Conservation (phyloP, 2,888 invertebrate species). For the Synergus itoensis region DNA sequence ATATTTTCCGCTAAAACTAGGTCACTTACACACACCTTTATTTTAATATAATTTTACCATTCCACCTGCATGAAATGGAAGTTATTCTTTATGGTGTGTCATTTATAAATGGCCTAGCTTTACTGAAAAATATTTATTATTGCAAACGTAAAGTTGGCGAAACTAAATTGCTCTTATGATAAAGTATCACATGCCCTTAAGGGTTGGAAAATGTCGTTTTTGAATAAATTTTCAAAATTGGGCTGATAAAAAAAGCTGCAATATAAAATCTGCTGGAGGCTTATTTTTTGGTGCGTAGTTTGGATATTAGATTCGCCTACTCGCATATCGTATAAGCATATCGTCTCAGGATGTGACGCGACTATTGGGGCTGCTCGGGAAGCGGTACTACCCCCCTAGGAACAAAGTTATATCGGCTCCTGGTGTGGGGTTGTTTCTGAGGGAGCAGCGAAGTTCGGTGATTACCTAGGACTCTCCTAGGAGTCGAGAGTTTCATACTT, state of each 20-base stretch:
- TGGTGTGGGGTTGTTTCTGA: slow-evolving; percentile 70
- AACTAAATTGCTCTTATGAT: too few relatives aligned
- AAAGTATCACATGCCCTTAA: too few relatives aligned
- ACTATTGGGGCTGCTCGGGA: slow-evolving; percentile 64
- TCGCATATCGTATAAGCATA: slow-evolving; percentile 52
- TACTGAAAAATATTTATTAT: too few relatives aligned
- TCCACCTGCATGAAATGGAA: too few relatives aligned
- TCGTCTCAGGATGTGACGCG: slow-evolving; percentile 59
- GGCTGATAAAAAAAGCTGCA: background rate
- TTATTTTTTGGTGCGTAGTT: background rate
- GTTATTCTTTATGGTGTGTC: too few relatives aligned
- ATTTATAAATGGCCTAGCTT: too few relatives aligned
- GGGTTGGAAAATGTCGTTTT: too few relatives aligned
- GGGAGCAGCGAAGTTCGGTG: slow-evolving; percentile 77
- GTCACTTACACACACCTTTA: too few relatives aligned
- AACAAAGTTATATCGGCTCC: slow-evolving; percentile 77
- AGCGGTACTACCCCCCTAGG: slow-evolving; percentile 73
- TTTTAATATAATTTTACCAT: too few relatives aligned
- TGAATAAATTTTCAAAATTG: too few relatives aligned
- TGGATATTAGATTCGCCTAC: slow-evolving; percentile 43
- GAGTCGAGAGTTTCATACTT: slow-evolving; percentile 76
- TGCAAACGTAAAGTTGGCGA: too few relatives aligned
- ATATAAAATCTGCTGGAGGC: background rate
- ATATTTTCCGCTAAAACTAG: too few relatives aligned
- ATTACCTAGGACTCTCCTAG: slow-evolving; percentile 78